Evolutionary conservation across 2,113 vertebrate species (phyloP), one percentile per base, ranked within the genome.

Genomic region (Steatornis caripensis): DNA sequence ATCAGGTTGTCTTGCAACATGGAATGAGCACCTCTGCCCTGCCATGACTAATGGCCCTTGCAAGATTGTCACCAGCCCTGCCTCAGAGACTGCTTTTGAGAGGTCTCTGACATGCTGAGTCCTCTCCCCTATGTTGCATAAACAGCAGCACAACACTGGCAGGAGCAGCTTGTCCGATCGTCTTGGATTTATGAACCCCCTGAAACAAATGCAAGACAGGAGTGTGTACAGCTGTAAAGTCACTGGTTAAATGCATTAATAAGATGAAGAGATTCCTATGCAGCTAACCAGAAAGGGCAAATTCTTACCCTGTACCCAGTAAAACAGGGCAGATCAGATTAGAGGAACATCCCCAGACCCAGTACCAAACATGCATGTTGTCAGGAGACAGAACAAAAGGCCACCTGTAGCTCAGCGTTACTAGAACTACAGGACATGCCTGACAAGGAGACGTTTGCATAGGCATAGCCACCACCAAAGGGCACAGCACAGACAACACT

Each of bases 301-400:
- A 86, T 86, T 88, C 79, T 83, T 92, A 65, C 61, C 49, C 37
- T 48, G 74, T 14, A 39, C 36, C 45, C 58, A 61, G 29, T 75
- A 72, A 76, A 92, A 65, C 8, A 69, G 48, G 37, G 53, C 72
- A 78, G 64, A 48, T 84, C 36, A 30, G 36, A 43, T 37, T 29
- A 82, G 65, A 93, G 55, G 55, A 92, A 71, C 36, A 91, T 54
- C 64, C 51, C 51, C 39, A 84, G 89, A 90, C 6, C 48, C 65
- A 24, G 41, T 37, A 57, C 18, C 53, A 89, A 74, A 78, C 20
- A 84, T 11, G 11, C 66, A n/a, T 1, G 2, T 26, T 70, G 85
- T 57, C 54, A 88, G 49, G 71, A 77, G 60, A 84, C 46, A 74
- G 72, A 94, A 94, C 80, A 87, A 94, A 95, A 78, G 89, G 53